Evolutionary conservation across 2,888 invertebrate genomes (phyloP), one percentile per base, ranked within the genome.

Genomic region (Pantelozetes paolii): DNA sequence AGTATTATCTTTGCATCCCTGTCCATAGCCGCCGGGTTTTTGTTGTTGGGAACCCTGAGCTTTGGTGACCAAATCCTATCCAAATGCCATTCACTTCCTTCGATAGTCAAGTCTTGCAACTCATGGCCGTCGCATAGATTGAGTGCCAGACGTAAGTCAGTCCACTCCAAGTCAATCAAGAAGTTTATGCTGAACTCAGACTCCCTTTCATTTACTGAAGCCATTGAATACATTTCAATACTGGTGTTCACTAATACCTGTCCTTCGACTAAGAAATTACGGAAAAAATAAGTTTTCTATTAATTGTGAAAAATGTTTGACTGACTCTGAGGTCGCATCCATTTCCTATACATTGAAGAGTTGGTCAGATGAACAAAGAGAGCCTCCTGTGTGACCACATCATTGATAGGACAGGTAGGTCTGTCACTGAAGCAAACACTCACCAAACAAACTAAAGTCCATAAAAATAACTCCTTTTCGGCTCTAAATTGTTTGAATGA

Each of bases 21-120:
- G 20, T 48, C 69, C 1, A 92, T 91, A 88, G 92, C 89, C 40
- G 91, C 86, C 70, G 90, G 90, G 28, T 73, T 72, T 45, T 77
- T 77, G 32, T 78, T 75, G 36, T 77, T 78, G 9, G 79, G 77
- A 9, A 77, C 76, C 18, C 76, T 73, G 0, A 78, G 71, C 5
- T 74, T 59, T 20, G 78, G 78, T 2, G 73, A 75, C 78, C 78
- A 78, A 28, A 78, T 76, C 2, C 72, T 50, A 2, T 75, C 28
- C 6, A 75, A 75, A 42, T 78, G 76, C 76, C 76, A 77, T 87
- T 86, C 77, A 86, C 87, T 80, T 90, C 90, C 2, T 90, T 91
- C 32, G 89, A 76, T 72, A 18, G 64, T 36, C 11, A 72, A 28
- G 1, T 72, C 48, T 15, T 42, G 23, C 13, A 40, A 15, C 1